These are phyloP conservation scores for Podarcis cretensis DNA, from an alignment of 2,113 vertebrate species.

Conservation along the genomic window DNA sequence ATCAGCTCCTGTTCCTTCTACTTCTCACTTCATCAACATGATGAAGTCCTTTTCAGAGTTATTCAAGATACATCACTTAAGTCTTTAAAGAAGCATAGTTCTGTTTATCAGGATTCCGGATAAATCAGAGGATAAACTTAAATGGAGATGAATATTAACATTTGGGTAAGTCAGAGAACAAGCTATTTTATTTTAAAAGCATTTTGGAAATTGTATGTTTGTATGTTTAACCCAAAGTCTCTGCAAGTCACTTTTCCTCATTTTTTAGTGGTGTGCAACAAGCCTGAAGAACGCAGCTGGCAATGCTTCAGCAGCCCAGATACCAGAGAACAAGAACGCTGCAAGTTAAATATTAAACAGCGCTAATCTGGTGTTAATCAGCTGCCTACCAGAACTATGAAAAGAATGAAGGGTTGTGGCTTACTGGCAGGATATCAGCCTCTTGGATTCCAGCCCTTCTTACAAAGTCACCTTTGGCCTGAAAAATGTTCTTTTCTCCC, in stretches of 20 bases:
- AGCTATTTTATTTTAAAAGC: background rate
- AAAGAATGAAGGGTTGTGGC: constrained; percentile 1
- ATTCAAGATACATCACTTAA: background rate
- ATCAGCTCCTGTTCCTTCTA: background rate
- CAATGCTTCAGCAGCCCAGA: background rate
- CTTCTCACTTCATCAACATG: background rate
- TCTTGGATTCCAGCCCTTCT: background rate
- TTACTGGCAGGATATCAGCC: background rate
- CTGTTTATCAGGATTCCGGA: background rate
- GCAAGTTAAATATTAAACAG: background rate
- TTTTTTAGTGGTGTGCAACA: background rate
- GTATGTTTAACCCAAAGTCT: too few relatives aligned
- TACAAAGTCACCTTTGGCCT: background rate
- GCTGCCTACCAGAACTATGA: background rate
- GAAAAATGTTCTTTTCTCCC: background rate
- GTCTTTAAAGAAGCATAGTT: background rate
- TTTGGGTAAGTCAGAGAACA: background rate
- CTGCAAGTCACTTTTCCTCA: background rate
- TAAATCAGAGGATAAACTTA: background rate
- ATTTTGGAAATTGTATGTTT: background rate
- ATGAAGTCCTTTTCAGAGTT: background rate
- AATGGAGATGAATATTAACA: background rate
- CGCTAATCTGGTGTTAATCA: background rate
- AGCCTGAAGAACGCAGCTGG: background rate
- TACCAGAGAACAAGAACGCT: background rate